Evolutionary conservation across 1,140 invertebrate species (phyloP), one percentile per base, ranked within the genome.

Genomic region (Trachymyrmex cornetzi): DNA sequence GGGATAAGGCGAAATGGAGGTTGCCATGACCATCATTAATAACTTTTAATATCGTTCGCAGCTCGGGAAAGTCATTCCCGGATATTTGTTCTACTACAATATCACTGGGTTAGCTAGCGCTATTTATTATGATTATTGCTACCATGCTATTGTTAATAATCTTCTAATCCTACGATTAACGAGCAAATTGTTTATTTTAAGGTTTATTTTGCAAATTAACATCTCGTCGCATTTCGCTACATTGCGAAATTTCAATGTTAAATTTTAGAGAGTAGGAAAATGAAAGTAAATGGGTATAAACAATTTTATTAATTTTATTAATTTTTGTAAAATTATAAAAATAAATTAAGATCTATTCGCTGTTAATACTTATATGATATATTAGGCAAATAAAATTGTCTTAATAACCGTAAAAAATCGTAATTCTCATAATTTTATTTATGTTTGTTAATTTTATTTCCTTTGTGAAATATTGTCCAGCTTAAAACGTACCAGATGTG

Each of bases 41-140:
- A 90, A 85, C 81, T 64, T 63, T 59, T 67, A 87, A 55, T 90
- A 90, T 90, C 89, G 80, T 64, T 59, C 48, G 16, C 77, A 59
- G 57, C 38, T 27, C 63, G 22, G 80, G 50, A 90, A 85, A 90
- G 63, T 77, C 75, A 66, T 81, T 88, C 67, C 63, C 71, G 81
- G 86, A 89, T 87, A 81, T 82, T 87, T 77, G 64, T 57, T 64
- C 72, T 44, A 34, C 63, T 55, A 48, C 63, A 72, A 88, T 85
- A 81, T 72, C 16, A 50, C 55, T 11, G 24, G 55, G 55, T 77
- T 82, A 82, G 6, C 57, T 53, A 30, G 11, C 11, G 55, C n/a
- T 74, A 75, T 84, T 84, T 61, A 84, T 75, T 50, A 59, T 34
- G 24, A 61, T 84, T 75, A 75, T 74, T 84, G 55, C 55, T 69